Evolutionary conservation across 2,888 invertebrate species (phyloP).

Genomic region (Copidosoma aretas): DNA sequence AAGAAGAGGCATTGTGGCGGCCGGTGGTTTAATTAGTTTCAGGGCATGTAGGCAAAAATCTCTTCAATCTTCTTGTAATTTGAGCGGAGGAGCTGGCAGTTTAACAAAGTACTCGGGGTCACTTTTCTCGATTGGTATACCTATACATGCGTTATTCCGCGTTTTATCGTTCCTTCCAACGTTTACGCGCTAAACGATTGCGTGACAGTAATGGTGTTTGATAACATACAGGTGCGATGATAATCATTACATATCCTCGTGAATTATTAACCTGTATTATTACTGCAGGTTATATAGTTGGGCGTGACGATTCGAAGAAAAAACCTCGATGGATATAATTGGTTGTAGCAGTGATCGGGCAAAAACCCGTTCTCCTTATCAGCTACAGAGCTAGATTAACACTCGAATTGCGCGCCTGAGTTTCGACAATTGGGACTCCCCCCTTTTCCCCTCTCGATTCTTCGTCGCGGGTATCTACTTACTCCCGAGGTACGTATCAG

Average conservation of each 20-base stretch:
- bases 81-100: constrained; percentile 3
- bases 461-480: constrained; percentile 1
- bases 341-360: neutral
- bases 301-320: neutral
- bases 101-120: neutral
- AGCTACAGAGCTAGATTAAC: constrained; percentile 23
- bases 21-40: neutral
- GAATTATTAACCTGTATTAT: neutral
- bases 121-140: neutral
- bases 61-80: constrained; percentile 13
- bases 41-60: neutral
- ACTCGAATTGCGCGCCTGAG: constrained; percentile 20
- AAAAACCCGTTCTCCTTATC: constrained; percentile 6
- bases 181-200: neutral
- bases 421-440: constrained; percentile 19
- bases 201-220: neutral
- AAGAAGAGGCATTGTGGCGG: neutral
- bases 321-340: constrained; percentile 1
- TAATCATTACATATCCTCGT: neutral
- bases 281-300: constrained; percentile 23
- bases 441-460: neutral
- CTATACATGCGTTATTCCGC: neutral
- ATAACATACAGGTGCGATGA: neutral
- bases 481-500: constrained; percentile 7
- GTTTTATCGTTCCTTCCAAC: neutral